Evolutionary conservation across 2,113 vertebrate species (phyloP).

Genomic region (Hystrix brachyura): DNA sequence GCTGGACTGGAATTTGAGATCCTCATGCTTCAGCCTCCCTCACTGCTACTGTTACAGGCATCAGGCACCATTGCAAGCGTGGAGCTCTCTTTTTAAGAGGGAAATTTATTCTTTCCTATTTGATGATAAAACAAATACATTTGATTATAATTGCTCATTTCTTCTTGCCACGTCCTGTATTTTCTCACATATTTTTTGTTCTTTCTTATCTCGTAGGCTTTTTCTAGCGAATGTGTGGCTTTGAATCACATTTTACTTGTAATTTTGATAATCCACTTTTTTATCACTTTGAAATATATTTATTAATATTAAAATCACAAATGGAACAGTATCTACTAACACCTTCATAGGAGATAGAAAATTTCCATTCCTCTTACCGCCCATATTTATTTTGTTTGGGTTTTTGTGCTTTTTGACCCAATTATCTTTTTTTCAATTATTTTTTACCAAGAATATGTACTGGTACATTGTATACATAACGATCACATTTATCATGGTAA

Average conservation of each 20-base stretch:
- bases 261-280: neutral
- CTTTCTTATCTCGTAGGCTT: neutral
- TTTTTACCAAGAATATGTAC: too few relatives aligned
- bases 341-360: too few relatives aligned
- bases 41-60: neutral
- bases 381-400: neutral
- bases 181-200: neutral
- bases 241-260: neutral
- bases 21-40: neutral
- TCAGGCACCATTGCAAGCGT: neutral
- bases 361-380: neutral
- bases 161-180: neutral
- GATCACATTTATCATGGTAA: too few relatives aligned
- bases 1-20: neutral
- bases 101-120: neutral
- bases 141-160: neutral
- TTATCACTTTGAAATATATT: neutral
- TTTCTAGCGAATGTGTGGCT: neutral
- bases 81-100: neutral
- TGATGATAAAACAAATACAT: neutral
- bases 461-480: too few relatives aligned
- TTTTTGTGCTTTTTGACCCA: too few relatives aligned
- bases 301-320: neutral
- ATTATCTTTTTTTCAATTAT: too few relatives aligned
- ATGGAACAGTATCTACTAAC: too few relatives aligned